Conservation (phyloP, 2,113 vertebrate species). For the Corythornis vintsioides region DNA sequence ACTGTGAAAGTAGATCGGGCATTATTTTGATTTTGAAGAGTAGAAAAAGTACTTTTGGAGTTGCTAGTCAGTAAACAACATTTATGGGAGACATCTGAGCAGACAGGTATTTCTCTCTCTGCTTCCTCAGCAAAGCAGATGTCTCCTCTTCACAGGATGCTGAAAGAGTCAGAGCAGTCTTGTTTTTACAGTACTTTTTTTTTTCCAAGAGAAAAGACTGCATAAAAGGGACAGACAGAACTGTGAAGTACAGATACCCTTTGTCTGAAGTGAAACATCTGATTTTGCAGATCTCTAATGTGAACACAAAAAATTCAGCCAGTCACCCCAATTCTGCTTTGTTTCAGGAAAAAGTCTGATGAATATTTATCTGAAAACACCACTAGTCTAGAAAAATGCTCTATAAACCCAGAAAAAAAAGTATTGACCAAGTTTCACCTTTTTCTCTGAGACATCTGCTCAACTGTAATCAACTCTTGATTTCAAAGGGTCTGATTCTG, state of each 20-base stretch:
- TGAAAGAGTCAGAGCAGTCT: not conserved
- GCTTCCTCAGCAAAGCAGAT: not conserved
- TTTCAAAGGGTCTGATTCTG: not conserved
- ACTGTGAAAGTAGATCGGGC: not conserved
- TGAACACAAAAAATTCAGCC: not conserved
- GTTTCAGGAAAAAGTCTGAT: not conserved
- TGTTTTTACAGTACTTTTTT: not conserved
- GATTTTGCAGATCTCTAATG: not conserved
- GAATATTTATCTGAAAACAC: not conserved
- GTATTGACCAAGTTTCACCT: not conserved
- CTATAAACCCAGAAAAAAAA: not conserved
- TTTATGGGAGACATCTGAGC: not conserved
- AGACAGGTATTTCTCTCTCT: not conserved
- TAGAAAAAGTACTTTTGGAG: not conserved
- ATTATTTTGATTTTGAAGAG: not conserved
- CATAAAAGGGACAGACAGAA: not conserved
- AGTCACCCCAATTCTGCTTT: not conserved
- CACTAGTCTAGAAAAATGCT: not conserved
- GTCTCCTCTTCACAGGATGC: not conserved
- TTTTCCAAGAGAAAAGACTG: not conserved
- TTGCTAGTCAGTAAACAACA: not conserved
- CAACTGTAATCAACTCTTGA: not conserved
- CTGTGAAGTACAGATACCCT: not conserved
- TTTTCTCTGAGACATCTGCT: not conserved
- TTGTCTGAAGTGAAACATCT: not conserved